Conservation (phyloP, 2,888 invertebrate species). For the Stictocephala bisonia region DNA sequence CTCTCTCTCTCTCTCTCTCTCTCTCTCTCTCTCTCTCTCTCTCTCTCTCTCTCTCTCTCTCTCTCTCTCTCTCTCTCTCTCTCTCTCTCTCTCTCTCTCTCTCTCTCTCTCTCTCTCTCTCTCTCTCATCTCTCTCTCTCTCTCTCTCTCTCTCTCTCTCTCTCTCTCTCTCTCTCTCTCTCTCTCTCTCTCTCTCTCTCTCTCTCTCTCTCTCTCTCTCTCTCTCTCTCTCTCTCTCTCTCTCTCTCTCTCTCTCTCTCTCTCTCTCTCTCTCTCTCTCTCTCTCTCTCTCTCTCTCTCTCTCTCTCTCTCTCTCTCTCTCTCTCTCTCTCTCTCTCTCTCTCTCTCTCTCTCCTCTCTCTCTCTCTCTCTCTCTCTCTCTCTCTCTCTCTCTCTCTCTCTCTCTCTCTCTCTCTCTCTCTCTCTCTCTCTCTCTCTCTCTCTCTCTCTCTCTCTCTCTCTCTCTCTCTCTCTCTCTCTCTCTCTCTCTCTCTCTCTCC, state of each 20-base stretch:
- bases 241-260: background rate
- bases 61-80: background rate
- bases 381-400: too few species aligned
- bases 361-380: too few species aligned
- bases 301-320: background rate
- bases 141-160: background rate
- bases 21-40: background rate
- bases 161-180: background rate
- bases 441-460: too few species aligned
- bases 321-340: background rate
- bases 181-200: background rate
- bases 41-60: background rate
- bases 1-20: background rate
- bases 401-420: too few species aligned
- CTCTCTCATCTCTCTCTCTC: too few species aligned
- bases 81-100: background rate
- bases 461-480: too few species aligned
- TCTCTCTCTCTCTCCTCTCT: background rate
- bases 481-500: too few species aligned
- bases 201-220: background rate
- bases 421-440: too few species aligned
- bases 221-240: background rate
- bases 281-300: background rate
- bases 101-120: background rate
- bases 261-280: background rate